Base-by-base conservation (phyloP, 2,888 invertebrate species). In the Cheilosia urbana region DNA sequence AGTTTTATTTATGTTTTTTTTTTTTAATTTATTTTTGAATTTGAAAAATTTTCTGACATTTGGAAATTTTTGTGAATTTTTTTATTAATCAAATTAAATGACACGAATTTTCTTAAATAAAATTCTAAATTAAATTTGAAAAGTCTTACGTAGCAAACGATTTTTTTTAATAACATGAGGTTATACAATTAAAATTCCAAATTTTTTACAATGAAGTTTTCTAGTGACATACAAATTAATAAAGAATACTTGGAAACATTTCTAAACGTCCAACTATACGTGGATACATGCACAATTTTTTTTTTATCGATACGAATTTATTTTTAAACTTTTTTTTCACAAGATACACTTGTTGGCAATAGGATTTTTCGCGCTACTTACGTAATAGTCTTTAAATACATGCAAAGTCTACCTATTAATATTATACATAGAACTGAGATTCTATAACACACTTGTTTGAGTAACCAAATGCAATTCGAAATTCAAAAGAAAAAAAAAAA, bases 351-450 rank as follows among this genome's bases (percentile, higher is more conserved):
- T 72, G 60, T 79, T 79, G 55, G 45, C 27, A 53, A 15, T 27
- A 37, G 37, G 19, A 75, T 60, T 73, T 62, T 84, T 81, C 81
- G 68, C 62, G 62, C 73, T 51, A 37, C 76, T 85, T 85, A 85
- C 85, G 85, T 85, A 85, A 85, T 72, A 57, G 24, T 42, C 55
- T 68, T 66, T 19, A 34, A 60, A 73, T 73, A 73, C 17, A 17
- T 62, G 11, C 30, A 40, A 40, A 13, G 13, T 24, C 21, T 51
- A 60, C n/a, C 57, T 79, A 65, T 72, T 53, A 65, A 77, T 69
- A 51, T 45, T 49, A 49, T 40, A 71, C 51, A 63, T 55, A 63
- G 17, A 45, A 40, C 27, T 34, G 37, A 5, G 30, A 62, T 51
- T 63, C 42, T 34, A 15, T 34, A 51, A 57, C 69, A 77, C 72